Evolutionary conservation across 2,113 vertebrate genomes (phyloP), one percentile per base, ranked within the genome.

Genomic region (Sinosuthora webbiana): DNA sequence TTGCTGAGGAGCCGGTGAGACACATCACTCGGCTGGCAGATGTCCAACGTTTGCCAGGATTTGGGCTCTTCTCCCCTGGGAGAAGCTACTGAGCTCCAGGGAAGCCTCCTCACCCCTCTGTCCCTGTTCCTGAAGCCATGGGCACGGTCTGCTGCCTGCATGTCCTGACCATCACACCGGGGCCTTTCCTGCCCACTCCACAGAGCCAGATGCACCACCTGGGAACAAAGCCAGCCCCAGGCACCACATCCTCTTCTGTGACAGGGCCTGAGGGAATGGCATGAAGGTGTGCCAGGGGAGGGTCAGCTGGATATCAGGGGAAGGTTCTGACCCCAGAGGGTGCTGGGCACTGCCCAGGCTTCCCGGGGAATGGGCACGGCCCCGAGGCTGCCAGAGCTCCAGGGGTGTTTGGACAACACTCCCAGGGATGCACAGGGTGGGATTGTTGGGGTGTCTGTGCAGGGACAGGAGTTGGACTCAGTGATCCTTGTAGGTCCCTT

Each of bases 351-450:
- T 67, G 69, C 11, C 24, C 33, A 59, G 53, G 52, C 44, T 81
- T 23, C 45, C 52, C 87, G 60, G 60, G 60, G 59, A 74, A 73
- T 39, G 68, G 33, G 2, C 60, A 67, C 1, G 0, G 44, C 37
- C 10, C 44, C 1, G 1, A 45, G 52, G 44, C 68, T 81, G 44
- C 28, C 68, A 67, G 27, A 67, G 60, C 60, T 44, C 60, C 16
- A n/a, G 62, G 20, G 21, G 45, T 0, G 0, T 18, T 67, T n/a
- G 28, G n/a, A 25, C 20, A 60, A 0, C 0, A 0, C 33, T 39
- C 2, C 1, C 23, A 89, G 50, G 22, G n/a, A 39, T 60, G 74
- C 5, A 1, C 60, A 68, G 20, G n/a, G 9, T 75, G 28, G 33
- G n/a, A 18, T 31, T 47, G 22, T 11, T 60, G 62, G 39, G 53